Evolutionary conservation across 2,113 vertebrate genomes (phyloP).

Genomic region (Laticauda laticaudata): DNA sequence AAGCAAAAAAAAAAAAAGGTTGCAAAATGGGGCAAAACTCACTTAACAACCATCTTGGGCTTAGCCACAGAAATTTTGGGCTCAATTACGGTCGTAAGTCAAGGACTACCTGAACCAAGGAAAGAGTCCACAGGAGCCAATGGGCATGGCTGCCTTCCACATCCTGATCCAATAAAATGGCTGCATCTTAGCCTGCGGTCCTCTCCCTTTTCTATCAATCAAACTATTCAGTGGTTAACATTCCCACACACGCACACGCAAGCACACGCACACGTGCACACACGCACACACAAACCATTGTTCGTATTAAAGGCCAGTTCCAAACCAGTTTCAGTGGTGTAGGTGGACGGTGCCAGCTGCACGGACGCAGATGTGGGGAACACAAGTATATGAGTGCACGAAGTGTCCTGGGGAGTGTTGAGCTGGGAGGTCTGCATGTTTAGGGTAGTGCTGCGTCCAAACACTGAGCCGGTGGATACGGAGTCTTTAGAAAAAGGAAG

Average conservation of each 20-base stretch:
- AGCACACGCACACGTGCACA: accelerated
- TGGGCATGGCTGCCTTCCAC: neutral
- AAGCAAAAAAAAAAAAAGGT: neutral
- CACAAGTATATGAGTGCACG: slow-evolving; percentile 96
- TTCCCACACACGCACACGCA: no score
- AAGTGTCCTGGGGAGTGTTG: slow-evolving; percentile 95
- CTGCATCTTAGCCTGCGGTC: neutral
- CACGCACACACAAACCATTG: slow-evolving; percentile 77
- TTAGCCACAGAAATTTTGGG: neutral
- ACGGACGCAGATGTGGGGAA: slow-evolving; percentile 96
- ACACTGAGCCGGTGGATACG: slow-evolving; percentile 93
- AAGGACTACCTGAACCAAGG: neutral
- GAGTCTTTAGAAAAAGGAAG: slow-evolving; percentile 76
- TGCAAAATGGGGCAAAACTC: neutral
- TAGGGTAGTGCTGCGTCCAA: slow-evolving; percentile 94
- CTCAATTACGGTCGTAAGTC: neutral
- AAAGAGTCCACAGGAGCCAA: neutral
- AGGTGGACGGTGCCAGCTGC: slow-evolving; percentile 89
- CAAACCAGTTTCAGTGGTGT: slow-evolving; percentile 84
- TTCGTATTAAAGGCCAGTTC: slow-evolving; percentile 94
- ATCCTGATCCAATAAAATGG: neutral
- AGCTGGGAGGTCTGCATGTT: slow-evolving; percentile 97
- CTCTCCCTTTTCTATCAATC: neutral
- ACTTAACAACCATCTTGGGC: neutral
- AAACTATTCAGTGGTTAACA: no score